Evolutionary conservation across 2,113 vertebrate species (phyloP).

Genomic region (human (Homo sapiens)): GRCh38 chr5:142656501-142657000

Average conservation of each 20-base stretch:
- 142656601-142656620: background rate
- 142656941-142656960: no score
- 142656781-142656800: background rate
- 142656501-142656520: background rate
- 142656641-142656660: background rate
- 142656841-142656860: no score
- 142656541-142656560: background rate
- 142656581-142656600: rapidly evolving
- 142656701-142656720: background rate
- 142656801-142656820: background rate
- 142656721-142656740: background rate
- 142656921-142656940: no score
- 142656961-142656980: no score
- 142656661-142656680: background rate
- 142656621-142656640: background rate
- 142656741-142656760: background rate
- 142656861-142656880: background rate
- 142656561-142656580: background rate
- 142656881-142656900: background rate
- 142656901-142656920: background rate
- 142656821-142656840: background rate
- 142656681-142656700: background rate
- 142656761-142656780: background rate
- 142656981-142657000: no score
- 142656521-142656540: background rate